Evolutionary conservation across 1,140 invertebrate species (phyloP).

Genomic region (Pygmarrhopalites habei): DNA sequence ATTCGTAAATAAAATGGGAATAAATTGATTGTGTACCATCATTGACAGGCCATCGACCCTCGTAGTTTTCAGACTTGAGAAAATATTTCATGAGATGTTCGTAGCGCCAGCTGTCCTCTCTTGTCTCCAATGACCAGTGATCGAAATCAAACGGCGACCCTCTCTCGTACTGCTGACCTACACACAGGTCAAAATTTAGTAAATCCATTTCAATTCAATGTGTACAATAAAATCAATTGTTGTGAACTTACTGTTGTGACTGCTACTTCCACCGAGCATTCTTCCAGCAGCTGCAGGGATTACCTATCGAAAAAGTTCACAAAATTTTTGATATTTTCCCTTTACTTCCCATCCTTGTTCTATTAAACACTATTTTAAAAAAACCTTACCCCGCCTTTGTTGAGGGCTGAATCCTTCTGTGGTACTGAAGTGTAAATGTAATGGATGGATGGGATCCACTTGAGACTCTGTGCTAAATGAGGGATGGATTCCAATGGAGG

Average conservation of each 20-base stretch:
- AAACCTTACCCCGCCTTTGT: conserved; percentile 14
- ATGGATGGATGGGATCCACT: conserved; percentile 5
- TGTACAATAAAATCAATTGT: too few relatives aligned
- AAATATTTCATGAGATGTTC: conserved; percentile 50
- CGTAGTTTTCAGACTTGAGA: conserved; percentile 45
- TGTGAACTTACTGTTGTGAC: conserved; percentile 1
- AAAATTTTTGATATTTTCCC: too few relatives aligned
- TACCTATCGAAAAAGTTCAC: not conserved
- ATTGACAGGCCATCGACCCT: too few relatives aligned
- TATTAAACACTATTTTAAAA: too few relatives aligned
- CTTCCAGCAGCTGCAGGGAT: not conserved
- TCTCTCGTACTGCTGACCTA: conserved; percentile 17
- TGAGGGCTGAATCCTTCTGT: not conserved
- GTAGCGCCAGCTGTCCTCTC: conserved; percentile 58
- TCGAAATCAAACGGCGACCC: conserved; percentile 61
- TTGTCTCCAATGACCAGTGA: conserved; percentile 57
- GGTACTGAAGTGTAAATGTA: not conserved
- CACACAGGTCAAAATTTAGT: too few relatives aligned
- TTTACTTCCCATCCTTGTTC: too few relatives aligned
- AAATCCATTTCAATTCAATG: too few relatives aligned
- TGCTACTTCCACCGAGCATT: conserved; percentile 13
- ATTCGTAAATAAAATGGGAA: too few relatives aligned
- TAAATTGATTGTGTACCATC: too few relatives aligned
- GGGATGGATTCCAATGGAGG: not conserved
- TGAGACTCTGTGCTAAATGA: not conserved